phyloP scores from a whole-genome alignment of 1,140 invertebrate genomes.

The Chlorops oryzae region DNA sequence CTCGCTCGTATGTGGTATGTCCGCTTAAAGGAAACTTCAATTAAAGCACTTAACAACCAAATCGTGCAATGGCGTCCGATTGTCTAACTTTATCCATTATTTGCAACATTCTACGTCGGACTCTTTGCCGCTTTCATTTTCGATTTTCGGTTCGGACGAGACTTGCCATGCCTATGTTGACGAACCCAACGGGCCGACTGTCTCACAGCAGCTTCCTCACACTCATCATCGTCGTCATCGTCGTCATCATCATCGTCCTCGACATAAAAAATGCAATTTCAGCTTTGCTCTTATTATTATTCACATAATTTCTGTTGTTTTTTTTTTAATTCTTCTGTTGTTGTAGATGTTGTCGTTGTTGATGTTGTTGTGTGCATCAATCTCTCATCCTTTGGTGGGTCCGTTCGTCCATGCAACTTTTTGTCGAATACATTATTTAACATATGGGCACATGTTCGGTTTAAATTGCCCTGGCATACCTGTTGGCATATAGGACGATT shows the following conservation, averaged over 20 bases:
- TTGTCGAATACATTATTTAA: too few species aligned
- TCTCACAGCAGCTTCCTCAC: slow-evolving; percentile 11
- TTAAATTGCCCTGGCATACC: too few species aligned
- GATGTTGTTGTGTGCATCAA: not conserved
- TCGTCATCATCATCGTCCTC: slow-evolving; percentile 10
- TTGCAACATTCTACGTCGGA: too few species aligned
- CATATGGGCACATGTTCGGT: too few species aligned
- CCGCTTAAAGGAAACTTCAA: slow-evolving; percentile 43
- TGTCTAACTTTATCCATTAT: slow-evolving; percentile 45
- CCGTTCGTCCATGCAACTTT: too few species aligned
- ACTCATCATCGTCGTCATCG: slow-evolving; percentile 3
- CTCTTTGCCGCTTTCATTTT: too few species aligned
- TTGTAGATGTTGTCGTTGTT: not conserved
- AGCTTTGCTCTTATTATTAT: slow-evolving; percentile 21
- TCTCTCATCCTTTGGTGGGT: too few species aligned
- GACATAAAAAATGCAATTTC: slow-evolving; percentile 46
- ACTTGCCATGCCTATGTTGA: too few species aligned
- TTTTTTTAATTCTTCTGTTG: not conserved
- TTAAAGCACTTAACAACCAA: slow-evolving; percentile 39
- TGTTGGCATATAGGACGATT: too few species aligned
- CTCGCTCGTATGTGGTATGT: too few species aligned
- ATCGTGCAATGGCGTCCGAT: slow-evolving; percentile 46
- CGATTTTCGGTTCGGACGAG: too few species aligned
- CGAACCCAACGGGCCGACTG: not conserved
- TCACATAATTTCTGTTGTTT: not conserved